Conservation (phyloP, 2,888 invertebrate species). For the Heliothis peltigera region DNA sequence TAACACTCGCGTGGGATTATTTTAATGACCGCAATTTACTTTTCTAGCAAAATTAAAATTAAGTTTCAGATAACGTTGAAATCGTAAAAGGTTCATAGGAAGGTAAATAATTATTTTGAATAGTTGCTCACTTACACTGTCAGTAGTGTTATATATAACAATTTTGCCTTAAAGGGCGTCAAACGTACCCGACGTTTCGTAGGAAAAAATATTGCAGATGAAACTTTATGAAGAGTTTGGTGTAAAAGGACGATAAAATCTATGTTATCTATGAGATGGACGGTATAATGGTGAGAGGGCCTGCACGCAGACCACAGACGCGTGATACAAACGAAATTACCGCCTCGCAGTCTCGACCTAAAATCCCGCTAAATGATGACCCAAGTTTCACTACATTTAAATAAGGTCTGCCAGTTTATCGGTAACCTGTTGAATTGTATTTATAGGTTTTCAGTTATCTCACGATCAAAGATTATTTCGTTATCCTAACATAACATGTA, state of each 20-base stretch:
- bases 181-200: too few species aligned
- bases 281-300: background rate
- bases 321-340: slow-evolving; percentile 38
- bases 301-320: slow-evolving; percentile 14
- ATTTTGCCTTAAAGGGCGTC: too few species aligned
- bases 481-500: slow-evolving; percentile 46
- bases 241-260: background rate
- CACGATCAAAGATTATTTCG: slow-evolving; percentile 46
- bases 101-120: too few species aligned
- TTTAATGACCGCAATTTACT: too few species aligned
- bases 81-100: too few species aligned
- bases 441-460: slow-evolving; percentile 45
- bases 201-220: background rate
- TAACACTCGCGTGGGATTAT: too few species aligned
- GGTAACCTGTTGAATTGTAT: slow-evolving; percentile 54
- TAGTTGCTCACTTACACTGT: too few species aligned
- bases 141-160: too few species aligned
- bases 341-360: slow-evolving; percentile 25
- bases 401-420: slow-evolving; percentile 47
- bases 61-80: too few species aligned
- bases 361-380: too few species aligned
- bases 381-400: slow-evolving; percentile 32
- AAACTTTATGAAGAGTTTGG: background rate
- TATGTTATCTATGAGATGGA: background rate
- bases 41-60: too few species aligned